Evolutionary conservation across 2,797 vertebrate genomes (phyloP).

Genomic region (Pelobates cultripes): DNA sequence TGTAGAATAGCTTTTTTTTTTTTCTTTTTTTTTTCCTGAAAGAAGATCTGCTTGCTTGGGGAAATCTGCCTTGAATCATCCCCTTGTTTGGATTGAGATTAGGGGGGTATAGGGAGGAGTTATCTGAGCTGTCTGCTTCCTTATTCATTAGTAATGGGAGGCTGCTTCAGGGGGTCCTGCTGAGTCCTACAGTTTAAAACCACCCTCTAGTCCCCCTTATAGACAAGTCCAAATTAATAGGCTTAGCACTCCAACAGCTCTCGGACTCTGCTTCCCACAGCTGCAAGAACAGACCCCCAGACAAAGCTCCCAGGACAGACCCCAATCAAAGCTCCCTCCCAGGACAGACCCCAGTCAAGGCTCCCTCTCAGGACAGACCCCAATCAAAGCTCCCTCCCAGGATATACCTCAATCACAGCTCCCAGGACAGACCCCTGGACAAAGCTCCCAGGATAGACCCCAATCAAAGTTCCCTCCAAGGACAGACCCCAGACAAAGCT

Average conservation of each 20-base stretch:
- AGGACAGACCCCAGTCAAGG: no score
- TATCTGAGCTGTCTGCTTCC: constrained; percentile 70
- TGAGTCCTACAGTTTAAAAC: constrained; percentile 87
- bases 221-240: constrained; percentile 78
- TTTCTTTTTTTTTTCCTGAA: constrained; percentile 52
- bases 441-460: no score
- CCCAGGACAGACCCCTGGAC: no score
- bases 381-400: no score
- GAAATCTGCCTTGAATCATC: constrained; percentile 68
- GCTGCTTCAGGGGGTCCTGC: constrained; percentile 72
- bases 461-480: no score
- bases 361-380: no score
- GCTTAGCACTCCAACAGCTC: constrained; percentile 61
- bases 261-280: constrained; percentile 39
- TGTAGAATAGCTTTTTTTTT: constrained; percentile 36
- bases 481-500: no score
- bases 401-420: no score
- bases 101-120: constrained; percentile 82
- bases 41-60: constrained; percentile 59
- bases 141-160: constrained; percentile 83
- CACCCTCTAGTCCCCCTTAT: constrained; percentile 73
- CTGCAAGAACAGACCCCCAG: no score
- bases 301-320: no score
- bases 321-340: no score
- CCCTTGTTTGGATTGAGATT: constrained; percentile 60